phyloP scores from a whole-genome alignment of 2,888 invertebrate species.

The Diabrotica balteata region DNA sequence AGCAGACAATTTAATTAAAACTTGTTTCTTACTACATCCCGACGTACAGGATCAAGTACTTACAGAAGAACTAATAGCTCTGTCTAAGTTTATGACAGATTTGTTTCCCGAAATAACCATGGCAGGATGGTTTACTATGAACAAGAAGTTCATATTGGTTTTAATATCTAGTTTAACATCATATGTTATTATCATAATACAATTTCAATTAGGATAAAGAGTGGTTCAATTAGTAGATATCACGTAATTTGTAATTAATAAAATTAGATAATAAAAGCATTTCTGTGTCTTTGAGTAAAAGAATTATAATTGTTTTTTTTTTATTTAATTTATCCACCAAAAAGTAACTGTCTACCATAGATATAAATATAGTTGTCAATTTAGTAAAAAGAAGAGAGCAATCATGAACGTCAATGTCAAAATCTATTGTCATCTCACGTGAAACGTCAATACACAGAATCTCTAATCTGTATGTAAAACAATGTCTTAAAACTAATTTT shows the following conservation, averaged over 20 bases:
- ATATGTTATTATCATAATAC: slow-evolving; percentile 15
- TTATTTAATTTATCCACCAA: too few relatives aligned
- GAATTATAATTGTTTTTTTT: too few relatives aligned
- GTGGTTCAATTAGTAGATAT: too few relatives aligned
- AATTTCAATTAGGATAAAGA: slow-evolving; percentile 19
- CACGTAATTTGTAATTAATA: too few relatives aligned
- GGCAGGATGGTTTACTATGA: slow-evolving; percentile 22
- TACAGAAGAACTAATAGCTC: slow-evolving; percentile 3
- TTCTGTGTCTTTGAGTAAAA: too few relatives aligned
- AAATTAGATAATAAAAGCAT: too few relatives aligned
- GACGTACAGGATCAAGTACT: slow-evolving; percentile 10
- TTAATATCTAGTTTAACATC: slow-evolving; percentile 20
- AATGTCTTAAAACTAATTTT: slow-evolving; percentile 20
- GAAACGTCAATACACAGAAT: slow-evolving; percentile 24
- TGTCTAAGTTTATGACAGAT: slow-evolving; percentile 14
- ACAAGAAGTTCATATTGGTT: slow-evolving; percentile 16
- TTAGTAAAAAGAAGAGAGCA: too few relatives aligned
- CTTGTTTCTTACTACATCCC: slow-evolving; percentile 14
- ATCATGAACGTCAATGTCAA: too few relatives aligned
- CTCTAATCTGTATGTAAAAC: slow-evolving; percentile 7
- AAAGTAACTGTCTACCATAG: too few relatives aligned
- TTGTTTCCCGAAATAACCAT: slow-evolving; percentile 12
- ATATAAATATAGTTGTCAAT: too few relatives aligned
- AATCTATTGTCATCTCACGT: too few relatives aligned
- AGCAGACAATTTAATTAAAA: slow-evolving; percentile 8